Evolutionary conservation across 2,888 invertebrate species (phyloP).

Genomic region (Parochlus steinenii): DNA sequence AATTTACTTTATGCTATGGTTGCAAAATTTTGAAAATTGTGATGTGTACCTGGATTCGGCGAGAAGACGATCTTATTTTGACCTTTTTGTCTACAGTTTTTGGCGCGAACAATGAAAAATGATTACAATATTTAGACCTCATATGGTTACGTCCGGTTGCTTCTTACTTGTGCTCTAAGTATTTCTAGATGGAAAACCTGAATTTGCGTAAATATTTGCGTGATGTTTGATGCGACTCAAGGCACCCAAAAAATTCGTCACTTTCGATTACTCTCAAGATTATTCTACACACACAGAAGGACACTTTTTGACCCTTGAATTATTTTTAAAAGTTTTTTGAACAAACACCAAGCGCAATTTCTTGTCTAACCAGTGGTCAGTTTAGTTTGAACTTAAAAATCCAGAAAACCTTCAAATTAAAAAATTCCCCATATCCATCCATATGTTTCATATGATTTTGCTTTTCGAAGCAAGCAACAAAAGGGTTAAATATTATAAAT

Average conservation of each 20-base stretch:
- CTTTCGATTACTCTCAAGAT: too few relatives aligned
- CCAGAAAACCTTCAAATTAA: background rate
- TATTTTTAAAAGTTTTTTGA: too few relatives aligned
- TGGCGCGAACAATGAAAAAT: conserved; percentile 9
- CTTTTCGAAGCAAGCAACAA: background rate
- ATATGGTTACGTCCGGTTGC: conserved; percentile 12
- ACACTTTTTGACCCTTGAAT: too few relatives aligned
- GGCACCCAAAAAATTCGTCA: conserved; percentile 2
- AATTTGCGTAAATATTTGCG: conserved; percentile 9
- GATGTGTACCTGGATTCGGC: conserved; percentile 11
- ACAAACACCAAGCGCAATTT: too few relatives aligned
- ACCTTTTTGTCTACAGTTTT: conserved; percentile 8
- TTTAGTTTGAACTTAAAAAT: conserved; percentile 7
- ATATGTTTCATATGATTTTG: background rate
- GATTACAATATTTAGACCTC: conserved; percentile 13
- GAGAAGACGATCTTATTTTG: background rate
- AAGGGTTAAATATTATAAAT: conserved; percentile 6
- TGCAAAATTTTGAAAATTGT: conserved; percentile 3
- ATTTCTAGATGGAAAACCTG: too few relatives aligned
- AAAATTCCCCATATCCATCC: background rate
- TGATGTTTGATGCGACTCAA: conserved; percentile 12
- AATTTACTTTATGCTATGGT: background rate
- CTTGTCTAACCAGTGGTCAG: conserved; percentile 15
- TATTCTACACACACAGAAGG: too few relatives aligned
- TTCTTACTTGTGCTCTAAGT: background rate